Evolutionary conservation across 2,797 vertebrate genomes (phyloP).

Genomic region (Cossypha heuglini): DNA sequence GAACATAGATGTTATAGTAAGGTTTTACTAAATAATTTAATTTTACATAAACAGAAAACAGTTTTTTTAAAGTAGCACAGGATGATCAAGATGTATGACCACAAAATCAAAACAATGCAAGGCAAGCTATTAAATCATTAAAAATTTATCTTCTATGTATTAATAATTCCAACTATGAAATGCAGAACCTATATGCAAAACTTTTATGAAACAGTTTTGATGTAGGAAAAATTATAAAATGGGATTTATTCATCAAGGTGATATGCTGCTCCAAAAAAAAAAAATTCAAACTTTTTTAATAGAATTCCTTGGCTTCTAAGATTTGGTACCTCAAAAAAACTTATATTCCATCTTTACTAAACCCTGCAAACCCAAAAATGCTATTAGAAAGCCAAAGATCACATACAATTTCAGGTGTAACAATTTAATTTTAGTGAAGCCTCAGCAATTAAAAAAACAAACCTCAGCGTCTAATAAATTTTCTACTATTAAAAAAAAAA

Average conservation of each 20-base stretch:
- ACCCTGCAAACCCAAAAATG: not conserved
- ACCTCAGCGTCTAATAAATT: not conserved
- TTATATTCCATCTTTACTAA: not conserved
- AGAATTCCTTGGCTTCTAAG: not conserved
- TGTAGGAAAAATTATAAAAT: not conserved
- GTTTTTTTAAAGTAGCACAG: not conserved
- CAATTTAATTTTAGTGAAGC: not conserved
- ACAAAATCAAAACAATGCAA: not conserved
- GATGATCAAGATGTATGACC: not conserved
- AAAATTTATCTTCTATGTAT: not conserved
- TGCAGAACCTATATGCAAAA: not conserved
- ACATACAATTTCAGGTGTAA: not conserved
- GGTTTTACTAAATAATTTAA: not conserved
- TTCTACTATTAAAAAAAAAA: not conserved
- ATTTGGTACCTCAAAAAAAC: not conserved
- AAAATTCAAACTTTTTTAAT: not conserved
- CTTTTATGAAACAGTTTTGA: not conserved
- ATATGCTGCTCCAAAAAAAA: not conserved
- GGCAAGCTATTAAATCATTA: not conserved
- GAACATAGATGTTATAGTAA: not conserved
- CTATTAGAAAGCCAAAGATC: not conserved
- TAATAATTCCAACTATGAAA: not conserved
- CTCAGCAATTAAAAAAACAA: not conserved
- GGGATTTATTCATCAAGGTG: not conserved
- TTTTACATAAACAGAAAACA: not conserved